A percentile compares a stretch with the other conserved stretches of the same genome.
Conservation (phyloP, 2,113 vertebrate species). For the Pyxicephalus adspersus region DNA sequence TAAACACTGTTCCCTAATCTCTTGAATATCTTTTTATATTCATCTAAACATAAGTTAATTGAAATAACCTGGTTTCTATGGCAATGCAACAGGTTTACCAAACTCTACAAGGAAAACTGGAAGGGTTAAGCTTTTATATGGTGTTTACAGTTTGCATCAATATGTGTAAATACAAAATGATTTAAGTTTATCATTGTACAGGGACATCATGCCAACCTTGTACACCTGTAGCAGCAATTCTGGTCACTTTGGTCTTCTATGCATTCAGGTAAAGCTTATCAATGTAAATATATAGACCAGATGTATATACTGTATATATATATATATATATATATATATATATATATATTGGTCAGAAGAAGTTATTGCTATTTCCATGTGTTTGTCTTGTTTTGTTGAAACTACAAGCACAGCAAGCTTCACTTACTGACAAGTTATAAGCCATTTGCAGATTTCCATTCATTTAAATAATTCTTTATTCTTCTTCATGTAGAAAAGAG, state of each 20-base stretch:
- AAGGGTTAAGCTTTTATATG: no score
- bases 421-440: conserved; percentile 9
- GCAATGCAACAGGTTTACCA: no score
- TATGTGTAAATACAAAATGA: no score
- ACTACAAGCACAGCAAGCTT: not conserved
- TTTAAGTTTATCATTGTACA: no score
- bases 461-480: conserved; percentile 1
- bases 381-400: conserved; percentile 11
- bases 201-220: no score
- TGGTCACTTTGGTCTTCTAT: not conserved
- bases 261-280: conserved; percentile 3
- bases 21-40: no score
- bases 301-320: not conserved
- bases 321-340: not conserved
- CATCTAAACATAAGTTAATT: no score
- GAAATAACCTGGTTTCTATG: no score
- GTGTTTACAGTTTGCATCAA: no score
- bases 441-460: not conserved
- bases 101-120: no score
- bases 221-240: no score
- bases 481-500: not conserved
- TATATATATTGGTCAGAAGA: not conserved
- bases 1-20: no score
- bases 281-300: not conserved
- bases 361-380: not conserved